These are phyloP conservation scores for Protosalanx chinensis DNA, from an alignment of 2,797 vertebrate genomes.

Conservation along the genomic window DNA sequence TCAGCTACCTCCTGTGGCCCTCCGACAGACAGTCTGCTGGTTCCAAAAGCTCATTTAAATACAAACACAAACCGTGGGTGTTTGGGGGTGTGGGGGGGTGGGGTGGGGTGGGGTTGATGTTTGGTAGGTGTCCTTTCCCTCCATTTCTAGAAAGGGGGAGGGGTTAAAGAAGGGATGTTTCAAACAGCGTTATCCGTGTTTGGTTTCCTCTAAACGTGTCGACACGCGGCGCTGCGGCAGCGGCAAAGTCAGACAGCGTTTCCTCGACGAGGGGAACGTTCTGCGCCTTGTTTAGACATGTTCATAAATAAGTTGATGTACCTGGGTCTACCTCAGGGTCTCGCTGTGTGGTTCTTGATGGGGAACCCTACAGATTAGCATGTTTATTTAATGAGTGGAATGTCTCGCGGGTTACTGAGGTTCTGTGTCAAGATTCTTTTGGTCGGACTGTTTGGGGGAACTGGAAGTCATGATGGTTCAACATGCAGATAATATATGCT, in stretches of 20 bases:
- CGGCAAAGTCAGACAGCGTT: background rate
- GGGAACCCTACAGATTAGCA: background rate
- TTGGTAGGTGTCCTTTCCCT: too few species aligned
- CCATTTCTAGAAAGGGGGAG: too few species aligned
- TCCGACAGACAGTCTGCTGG: slow-evolving; percentile 21
- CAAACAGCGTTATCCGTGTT: background rate
- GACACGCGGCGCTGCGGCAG: background rate
- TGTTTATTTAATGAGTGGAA: slow-evolving; percentile 8
- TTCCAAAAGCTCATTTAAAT: slow-evolving; percentile 34
- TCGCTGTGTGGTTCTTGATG: background rate
- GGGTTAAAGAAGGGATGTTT: too few species aligned
- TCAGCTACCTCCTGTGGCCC: slow-evolving; percentile 18
- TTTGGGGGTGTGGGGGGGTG: background rate
- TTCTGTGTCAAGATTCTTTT: background rate
- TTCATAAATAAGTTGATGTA: slow-evolving; percentile 1
- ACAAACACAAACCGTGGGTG: slow-evolving; percentile 13
- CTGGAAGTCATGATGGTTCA: background rate
- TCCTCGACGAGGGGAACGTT: background rate
- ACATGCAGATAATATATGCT: background rate
- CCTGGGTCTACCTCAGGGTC: background rate
- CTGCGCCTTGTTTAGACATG: too few species aligned
- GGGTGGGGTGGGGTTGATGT: background rate
- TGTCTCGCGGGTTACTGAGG: background rate
- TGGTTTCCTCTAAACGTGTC: background rate
- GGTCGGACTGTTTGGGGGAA: background rate